Percentiles rank a stretch among this genome's conserved stretches.
phyloP scores from a whole-genome alignment of 1,140 invertebrate species.

The Belonocnema kinseyi region DNA sequence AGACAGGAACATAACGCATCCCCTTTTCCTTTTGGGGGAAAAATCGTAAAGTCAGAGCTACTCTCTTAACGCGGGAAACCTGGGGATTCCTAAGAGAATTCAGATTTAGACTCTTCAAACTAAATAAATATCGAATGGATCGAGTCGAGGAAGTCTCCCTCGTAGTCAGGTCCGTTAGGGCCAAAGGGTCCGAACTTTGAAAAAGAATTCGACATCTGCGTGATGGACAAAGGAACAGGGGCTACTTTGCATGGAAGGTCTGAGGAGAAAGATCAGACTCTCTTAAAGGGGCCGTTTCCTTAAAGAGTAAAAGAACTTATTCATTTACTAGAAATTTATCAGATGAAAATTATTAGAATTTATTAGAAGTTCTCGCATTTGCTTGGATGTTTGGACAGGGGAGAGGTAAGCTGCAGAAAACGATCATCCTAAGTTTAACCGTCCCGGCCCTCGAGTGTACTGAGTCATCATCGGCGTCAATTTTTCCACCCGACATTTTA shows the following conservation, averaged over 20 bases:
- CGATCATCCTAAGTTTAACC: no score
- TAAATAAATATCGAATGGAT: conserved; percentile 61
- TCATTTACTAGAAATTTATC: no score
- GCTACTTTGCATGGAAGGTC: conserved; percentile 62
- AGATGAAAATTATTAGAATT: no score
- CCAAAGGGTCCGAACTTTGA: conserved; percentile 53
- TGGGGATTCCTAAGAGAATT: conserved; percentile 41
- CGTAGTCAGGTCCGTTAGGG: conserved; percentile 32
- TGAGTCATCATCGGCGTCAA: no score
- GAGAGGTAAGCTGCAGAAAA: no score
- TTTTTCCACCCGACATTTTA: no score
- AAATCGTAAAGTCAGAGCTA: conserved; percentile 19
- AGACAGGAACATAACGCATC: background rate
- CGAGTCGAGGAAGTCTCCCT: conserved; percentile 43
- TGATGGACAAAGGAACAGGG: conserved; percentile 57
- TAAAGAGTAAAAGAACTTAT: no score
- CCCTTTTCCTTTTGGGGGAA: background rate
- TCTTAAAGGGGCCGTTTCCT: no score
- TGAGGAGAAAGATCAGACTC: conserved; percentile 27
- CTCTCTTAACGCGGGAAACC: conserved; percentile 41
- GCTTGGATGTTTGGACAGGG: no score
- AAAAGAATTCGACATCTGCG: conserved; percentile 17
- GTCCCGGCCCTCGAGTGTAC: no score
- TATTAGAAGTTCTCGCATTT: no score
- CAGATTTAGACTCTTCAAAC: conserved; percentile 41